A percentile compares a stretch with the other conserved stretches of the same genome.
Evolutionary conservation across 37 sponge, comb jelly and placozoan genomes (phyloP).

Genomic region (Ianthella basta): DNA sequence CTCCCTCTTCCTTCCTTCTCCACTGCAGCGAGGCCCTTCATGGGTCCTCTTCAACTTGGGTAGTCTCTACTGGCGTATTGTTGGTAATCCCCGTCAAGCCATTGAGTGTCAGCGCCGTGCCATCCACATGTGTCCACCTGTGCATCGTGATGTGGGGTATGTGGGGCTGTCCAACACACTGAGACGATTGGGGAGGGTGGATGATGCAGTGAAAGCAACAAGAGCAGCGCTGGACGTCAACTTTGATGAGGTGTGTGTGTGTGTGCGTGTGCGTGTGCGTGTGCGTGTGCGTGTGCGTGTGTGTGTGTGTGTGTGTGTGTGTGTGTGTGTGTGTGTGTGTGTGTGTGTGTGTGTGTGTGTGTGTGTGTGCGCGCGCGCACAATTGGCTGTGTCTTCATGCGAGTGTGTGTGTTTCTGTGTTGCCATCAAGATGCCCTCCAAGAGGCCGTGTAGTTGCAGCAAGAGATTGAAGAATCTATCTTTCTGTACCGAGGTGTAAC

Average conservation of each 20-base stretch:
- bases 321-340: no score
- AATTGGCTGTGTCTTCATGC: background rate
- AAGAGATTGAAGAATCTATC: no score
- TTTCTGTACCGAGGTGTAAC: no score
- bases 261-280: no score
- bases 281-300: no score
- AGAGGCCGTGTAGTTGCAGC: no score
- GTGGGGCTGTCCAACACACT: constrained; percentile 81
- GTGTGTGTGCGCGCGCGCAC: no score
- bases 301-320: no score
- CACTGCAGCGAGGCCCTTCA: constrained; percentile 58
- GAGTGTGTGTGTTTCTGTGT: constrained; percentile 2
- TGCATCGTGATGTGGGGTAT: constrained; percentile 58
- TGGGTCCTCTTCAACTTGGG: constrained; percentile 83
- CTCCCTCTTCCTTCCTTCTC: background rate
- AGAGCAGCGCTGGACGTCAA: constrained; percentile 73
- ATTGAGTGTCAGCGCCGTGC: constrained; percentile 85
- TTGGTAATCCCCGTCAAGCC: constrained; percentile 64
- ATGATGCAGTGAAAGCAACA: constrained; percentile 76
- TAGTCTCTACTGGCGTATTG: constrained; percentile 81
- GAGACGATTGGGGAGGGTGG: constrained; percentile 49
- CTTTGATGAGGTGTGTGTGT: constrained; percentile 59
- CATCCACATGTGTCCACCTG: constrained; percentile 62
- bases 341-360: background rate
- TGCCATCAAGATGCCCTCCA: no score